phyloP scores from a whole-genome alignment of 2,113 vertebrate species.

The Mormyrus iriodes region DNA sequence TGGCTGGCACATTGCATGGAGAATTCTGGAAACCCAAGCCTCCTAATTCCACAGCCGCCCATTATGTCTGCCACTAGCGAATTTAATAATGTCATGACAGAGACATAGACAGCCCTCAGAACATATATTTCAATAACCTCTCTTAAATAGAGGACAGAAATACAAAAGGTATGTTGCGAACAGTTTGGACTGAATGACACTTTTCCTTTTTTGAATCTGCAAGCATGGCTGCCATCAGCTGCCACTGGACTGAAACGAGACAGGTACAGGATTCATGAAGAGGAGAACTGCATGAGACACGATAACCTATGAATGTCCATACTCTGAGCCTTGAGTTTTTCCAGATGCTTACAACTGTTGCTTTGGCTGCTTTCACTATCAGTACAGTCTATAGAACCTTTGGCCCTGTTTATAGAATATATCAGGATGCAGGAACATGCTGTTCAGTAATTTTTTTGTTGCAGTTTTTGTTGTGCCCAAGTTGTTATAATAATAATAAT shows the following conservation, averaged over 20 bases:
- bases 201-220: neutral
- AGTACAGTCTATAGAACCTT: neutral
- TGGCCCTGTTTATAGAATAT: neutral
- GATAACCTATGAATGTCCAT: neutral
- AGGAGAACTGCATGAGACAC: neutral
- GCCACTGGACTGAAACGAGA: neutral
- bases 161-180: neutral
- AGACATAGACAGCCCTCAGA: neutral
- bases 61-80: neutral
- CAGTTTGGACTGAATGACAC: neutral
- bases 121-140: neutral
- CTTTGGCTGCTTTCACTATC: neutral
- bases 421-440: neutral
- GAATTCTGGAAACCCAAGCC: neutral
- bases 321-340: neutral
- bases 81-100: neutral
- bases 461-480: neutral
- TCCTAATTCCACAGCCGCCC: neutral
- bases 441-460: neutral
- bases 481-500: no score
- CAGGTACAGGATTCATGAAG: neutral
- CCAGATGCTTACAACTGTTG: conserved; percentile 16
- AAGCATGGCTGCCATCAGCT: neutral
- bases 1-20: no score
- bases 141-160: neutral